phyloP scores from a whole-genome alignment of 2,888 invertebrate genomes.

The Mylabris sibirica region DNA sequence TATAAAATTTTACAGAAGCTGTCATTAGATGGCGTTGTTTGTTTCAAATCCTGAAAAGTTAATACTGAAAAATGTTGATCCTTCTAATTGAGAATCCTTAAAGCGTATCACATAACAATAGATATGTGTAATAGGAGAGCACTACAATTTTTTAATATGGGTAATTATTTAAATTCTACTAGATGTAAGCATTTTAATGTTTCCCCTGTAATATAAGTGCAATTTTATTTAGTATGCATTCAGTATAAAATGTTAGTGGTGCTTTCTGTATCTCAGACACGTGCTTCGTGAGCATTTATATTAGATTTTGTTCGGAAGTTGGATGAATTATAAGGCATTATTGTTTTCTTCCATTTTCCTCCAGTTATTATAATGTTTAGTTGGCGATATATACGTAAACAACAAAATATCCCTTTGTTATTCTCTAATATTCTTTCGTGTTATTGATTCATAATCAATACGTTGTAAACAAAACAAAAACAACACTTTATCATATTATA shows the following conservation, averaged over 20 bases:
- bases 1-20: no score
- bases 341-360: background rate
- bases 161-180: background rate
- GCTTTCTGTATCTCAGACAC: constrained; percentile 46
- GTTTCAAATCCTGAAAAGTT: background rate
- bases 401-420: background rate
- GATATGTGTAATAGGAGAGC: background rate
- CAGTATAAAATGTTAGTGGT: constrained; percentile 40
- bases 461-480: background rate
- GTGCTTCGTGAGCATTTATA: constrained; percentile 46
- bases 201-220: background rate
- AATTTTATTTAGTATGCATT: constrained; percentile 47
- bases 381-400: background rate
- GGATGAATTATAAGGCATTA: constrained; percentile 38
- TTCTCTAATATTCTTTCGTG: background rate
- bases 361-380: background rate
- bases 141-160: background rate
- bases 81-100: background rate
- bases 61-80: background rate
- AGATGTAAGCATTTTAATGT: background rate
- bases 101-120: background rate
- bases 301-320: constrained; percentile 42
- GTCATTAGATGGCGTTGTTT: background rate
- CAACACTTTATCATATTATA: background rate
- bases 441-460: background rate